A percentile compares a stretch with the other conserved stretches of the same genome.
phyloP scores from a whole-genome alignment of 2,113 vertebrate species.

The Mellivora capensis region DNA sequence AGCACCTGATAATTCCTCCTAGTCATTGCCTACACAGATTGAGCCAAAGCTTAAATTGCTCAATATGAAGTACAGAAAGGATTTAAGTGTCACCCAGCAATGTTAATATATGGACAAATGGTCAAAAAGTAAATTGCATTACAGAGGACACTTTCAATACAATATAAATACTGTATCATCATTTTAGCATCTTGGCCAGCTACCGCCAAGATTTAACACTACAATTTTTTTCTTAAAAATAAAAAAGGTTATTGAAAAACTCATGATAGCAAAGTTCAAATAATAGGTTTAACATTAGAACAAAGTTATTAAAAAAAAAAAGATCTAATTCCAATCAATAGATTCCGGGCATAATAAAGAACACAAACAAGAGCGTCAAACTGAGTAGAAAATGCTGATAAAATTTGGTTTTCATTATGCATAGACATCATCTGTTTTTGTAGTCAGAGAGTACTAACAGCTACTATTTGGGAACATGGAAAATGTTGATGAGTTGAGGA shows the following conservation, averaged over 20 bases:
- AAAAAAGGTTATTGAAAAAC: background rate
- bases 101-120: conserved; percentile 72
- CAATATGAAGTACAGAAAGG: conserved; percentile 71
- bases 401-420: background rate
- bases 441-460: background rate
- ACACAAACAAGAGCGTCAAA: background rate
- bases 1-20: conserved; percentile 37
- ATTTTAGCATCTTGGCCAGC: conserved; percentile 29
- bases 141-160: conserved; percentile 55
- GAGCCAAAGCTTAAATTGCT: conserved; percentile 57
- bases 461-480: background rate
- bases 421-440: background rate
- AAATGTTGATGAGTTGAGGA: background rate
- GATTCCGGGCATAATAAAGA: background rate
- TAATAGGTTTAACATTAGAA: background rate
- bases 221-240: background rate
- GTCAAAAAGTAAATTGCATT: conserved; percentile 73
- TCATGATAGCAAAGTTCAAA: background rate
- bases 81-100: conserved; percentile 69
- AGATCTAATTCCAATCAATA: background rate
- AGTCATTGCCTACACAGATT: conserved; percentile 55
- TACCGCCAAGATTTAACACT: background rate
- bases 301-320: background rate
- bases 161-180: conserved; percentile 50
- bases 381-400: background rate